A percentile compares a stretch with the other conserved stretches of the same genome.
These are phyloP conservation scores for Psilopsiagon aymara DNA, from an alignment of 2,113 vertebrate species.

Conservation along the genomic window DNA sequence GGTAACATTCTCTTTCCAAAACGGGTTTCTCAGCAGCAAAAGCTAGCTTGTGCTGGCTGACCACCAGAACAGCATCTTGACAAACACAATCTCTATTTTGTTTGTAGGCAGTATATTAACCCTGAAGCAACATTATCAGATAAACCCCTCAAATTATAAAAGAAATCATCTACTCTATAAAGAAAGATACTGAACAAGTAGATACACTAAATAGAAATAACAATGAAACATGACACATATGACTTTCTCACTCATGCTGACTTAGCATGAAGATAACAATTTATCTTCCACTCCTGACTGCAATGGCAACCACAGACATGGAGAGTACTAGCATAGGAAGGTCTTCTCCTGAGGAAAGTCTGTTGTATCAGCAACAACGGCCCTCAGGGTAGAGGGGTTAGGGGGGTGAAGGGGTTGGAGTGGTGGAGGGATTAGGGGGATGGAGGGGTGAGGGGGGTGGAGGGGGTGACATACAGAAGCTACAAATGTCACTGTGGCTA, in stretches of 20 bases:
- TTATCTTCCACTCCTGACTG: not conserved
- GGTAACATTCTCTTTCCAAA: not conserved
- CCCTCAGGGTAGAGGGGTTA: not conserved
- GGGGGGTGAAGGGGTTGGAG: not conserved
- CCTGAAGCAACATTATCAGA: not conserved
- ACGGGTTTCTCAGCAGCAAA: not conserved
- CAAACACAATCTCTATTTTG: not conserved
- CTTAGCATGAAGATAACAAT: not conserved
- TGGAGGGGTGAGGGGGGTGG: not conserved
- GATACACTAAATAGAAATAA: not conserved
- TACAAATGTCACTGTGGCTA: not conserved
- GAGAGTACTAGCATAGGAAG: not conserved
- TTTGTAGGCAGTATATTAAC: not conserved
- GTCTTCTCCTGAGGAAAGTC: not conserved
- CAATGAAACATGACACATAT: fast-evolving
- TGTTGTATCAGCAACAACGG: not conserved
- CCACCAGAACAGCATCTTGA: not conserved
- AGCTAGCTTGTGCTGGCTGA: not conserved
- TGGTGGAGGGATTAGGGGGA: not conserved
- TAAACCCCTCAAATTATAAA: not conserved
- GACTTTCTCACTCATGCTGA: not conserved
- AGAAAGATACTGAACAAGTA: not conserved
- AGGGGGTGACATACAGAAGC: not conserved
- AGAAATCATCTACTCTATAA: not conserved
- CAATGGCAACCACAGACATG: fast-evolving